Evolutionary conservation across 2,113 vertebrate species (phyloP), one percentile per base, ranked within the genome.

Genomic region (Tympanuchus pallidicinctus): DNA sequence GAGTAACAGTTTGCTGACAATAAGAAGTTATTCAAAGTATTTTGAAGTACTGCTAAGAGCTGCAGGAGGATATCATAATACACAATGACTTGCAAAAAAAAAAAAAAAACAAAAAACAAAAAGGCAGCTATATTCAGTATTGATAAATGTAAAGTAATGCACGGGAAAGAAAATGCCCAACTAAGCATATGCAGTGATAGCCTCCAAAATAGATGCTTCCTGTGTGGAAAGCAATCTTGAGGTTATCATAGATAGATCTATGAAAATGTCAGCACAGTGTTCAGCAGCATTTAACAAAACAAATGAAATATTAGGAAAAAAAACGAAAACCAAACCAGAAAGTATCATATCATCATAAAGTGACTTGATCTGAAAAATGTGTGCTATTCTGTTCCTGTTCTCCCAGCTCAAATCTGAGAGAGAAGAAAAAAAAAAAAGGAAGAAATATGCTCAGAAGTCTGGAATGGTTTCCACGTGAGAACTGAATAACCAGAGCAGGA

Each of bases 131-230:
- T 81, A 81, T 90, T 90, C 93, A 94, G 60, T 93, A 94, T 86
- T 90, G 92, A 94, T 81, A 94, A 95, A 94, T 74, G 71, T 48
- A 65, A 94, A 82, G 82, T 63, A 94, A 95, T 92, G 73, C 65
- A 83, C 56, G 50, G 9, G 34, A 45, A 64, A 93, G 42, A 70
- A 94, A 93, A 91, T 80, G 52, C 12, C 42, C 60, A 89, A 45
- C 59, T 86, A 54, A 86, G 45, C 13, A 56, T 67, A 93, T 47
- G 72, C 56, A 83, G 15, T 47, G 38, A 88, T 43, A 61, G 34
- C 57, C 32, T 59, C 64, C 60, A 88, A 88, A 94, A 84, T 77
- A 83, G 76, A 76, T 90, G 76, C 47, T 83, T 56, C 38, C 28
- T 19, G 80, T 0, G 6, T 64, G 56, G 69, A 95, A 96, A 88